Percentiles rank a stretch among this genome's conserved stretches.
Conservation (phyloP, 2,797 vertebrate genomes). For the Peromyscus attwateri region DNA sequence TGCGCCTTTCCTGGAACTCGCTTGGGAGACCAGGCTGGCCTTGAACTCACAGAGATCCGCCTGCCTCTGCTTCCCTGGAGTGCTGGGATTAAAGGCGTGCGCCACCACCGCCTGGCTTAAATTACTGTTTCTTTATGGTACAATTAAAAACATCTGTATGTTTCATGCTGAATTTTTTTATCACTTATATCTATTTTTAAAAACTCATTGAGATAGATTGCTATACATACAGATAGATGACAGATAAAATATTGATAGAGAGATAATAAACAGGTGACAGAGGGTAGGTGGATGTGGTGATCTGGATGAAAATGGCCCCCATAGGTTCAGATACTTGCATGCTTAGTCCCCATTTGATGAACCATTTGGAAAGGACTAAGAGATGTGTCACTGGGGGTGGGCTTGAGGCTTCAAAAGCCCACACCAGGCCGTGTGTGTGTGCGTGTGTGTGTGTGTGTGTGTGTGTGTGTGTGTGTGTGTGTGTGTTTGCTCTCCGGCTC, state of each 20-base stretch:
- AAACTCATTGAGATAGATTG: constrained; percentile 4
- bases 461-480: no score
- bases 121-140: not conserved
- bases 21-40: no score
- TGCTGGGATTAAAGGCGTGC: no score
- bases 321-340: no score
- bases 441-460: no score
- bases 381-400: not conserved
- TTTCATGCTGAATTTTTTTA: not conserved
- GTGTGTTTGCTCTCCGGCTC: not conserved
- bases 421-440: no score
- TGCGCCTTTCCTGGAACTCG: no score
- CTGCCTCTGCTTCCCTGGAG: no score
- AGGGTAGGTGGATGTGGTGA: not conserved
- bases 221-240: not conserved
- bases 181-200: not conserved
- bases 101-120: no score
- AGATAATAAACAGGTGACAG: not conserved
- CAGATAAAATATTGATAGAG: not conserved
- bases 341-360: not conserved
- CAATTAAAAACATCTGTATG: not conserved
- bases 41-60: no score
- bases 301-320: not conserved
- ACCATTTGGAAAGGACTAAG: not conserved
- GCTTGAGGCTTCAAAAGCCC: not conserved